Evolutionary conservation across 2,888 invertebrate genomes (phyloP), one percentile per base, ranked within the genome.

Genomic region (Ornithoptera alexandrae): DNA sequence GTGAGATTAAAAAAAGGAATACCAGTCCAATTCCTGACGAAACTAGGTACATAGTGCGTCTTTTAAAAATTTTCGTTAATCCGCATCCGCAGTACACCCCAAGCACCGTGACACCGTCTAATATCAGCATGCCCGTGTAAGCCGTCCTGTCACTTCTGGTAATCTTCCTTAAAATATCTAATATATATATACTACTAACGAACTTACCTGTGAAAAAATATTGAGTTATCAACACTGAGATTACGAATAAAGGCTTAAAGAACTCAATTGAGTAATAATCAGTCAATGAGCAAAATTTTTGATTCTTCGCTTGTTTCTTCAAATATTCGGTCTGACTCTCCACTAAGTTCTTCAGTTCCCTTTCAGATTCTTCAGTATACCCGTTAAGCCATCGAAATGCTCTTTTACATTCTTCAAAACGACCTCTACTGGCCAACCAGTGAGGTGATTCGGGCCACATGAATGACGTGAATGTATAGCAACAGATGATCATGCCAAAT

Each of bases 361-460:
- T 78, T 69, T 82, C 80, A 1, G 84, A 77, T 56, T 78, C 77
- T 24, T 73, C 74, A 36, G 72, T 75, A 36, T 67, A 71, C 8
- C 86, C 86, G 73, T 85, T 83, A 2, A 86, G 71, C 82, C 83
- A 82, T 15, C 39, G n/a, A 46, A 46, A 62, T 20, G 62, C 46
- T n/a, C 5, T 22, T 3, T 79, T 80, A 68, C 85, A 82, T 70
- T 84, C 83, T 0, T 83, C 80, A 30, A 80, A 84, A 50, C 80
- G 78, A 22, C 83, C 82, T 67, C 80, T 82, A 72, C 83, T 80
- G 12, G 84, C 85, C 15, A 86, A 74, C 85, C 86, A 86, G 58
- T 81, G 79, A 0, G 84, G 86, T 2, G 84, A 84, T 69, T 84
- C 84, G 18, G 84, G 83, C 76, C 78, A 77, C 65, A 79, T 74